Evolutionary conservation across 2,888 invertebrate species (phyloP), one percentile per base, ranked within the genome.

Genomic region (Drosophila cognata): DNA sequence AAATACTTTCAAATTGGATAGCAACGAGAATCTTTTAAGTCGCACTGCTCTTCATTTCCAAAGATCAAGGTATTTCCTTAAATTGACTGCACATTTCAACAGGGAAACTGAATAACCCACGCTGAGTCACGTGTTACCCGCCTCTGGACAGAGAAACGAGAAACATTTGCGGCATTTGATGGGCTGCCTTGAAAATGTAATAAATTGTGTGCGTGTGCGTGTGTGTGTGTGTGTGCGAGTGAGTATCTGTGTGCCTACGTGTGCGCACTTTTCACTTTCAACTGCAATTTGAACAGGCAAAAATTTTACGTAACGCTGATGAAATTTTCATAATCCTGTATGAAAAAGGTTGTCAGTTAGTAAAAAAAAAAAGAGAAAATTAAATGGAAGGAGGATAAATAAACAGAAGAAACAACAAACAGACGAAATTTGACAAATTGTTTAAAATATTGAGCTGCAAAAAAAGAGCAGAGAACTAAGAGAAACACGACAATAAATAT

Each of bases 181-280:
- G 73, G 74, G 74, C 68, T 77, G 83, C 88, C 90, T 90, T 90
- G 88, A 82, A 90, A 86, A 71, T 73, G 80, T 78, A 77, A 88
- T 90, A 90, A 88, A 73, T 73, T 72, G 74, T 78, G 65, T 62
- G 72, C 56, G 74, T 69, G 55, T 61, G n/a, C 25, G 70, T 53
- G 65, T 48, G 52, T 41, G 63, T 53, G 38, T 69, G 35, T 48
- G 35, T 41, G 46, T 38, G 28, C 50, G n/a, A 52, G 28, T 36
- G 57, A 31, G 38, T 31, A 31, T 36, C 21, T 28, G 58, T 43
- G n/a, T 56, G 60, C 57, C 31, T 55, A 55, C 28, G 31, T 57
- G 74, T 53, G 62, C 43, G 51, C 67, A 66, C 52, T 79, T 82
- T 69, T 74, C 84, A 72, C 74, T 82, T 79, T 79, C 55, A 50